Evolutionary conservation across 2,888 invertebrate genomes (phyloP).

Genomic region (Phengaris alcon): DNA sequence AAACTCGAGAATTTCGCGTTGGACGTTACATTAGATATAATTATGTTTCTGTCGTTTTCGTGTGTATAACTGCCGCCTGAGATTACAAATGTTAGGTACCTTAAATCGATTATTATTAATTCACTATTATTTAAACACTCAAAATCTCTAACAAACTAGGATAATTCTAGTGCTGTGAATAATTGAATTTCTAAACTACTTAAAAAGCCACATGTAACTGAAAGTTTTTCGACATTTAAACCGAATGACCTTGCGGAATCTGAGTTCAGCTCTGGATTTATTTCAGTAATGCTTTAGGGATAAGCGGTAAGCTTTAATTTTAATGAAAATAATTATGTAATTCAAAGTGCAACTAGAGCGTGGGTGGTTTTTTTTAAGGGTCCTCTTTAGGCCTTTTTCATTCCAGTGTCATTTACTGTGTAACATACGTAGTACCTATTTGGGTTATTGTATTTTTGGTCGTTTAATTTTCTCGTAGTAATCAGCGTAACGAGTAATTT

Average conservation of each 20-base stretch:
- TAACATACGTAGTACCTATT: neutral
- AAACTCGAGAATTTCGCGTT: too few species aligned
- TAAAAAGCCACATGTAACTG: constrained; percentile 14
- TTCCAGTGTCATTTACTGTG: too few species aligned
- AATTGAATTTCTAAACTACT: constrained; percentile 16
- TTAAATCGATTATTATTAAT: neutral
- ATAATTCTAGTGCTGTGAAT: constrained; percentile 8
- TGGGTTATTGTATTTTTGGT: neutral
- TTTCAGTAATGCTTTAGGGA: neutral
- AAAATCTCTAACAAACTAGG: neutral
- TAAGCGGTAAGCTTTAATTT: neutral
- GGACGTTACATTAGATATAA: too few species aligned
- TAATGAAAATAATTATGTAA: neutral
- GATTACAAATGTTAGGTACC: too few species aligned
- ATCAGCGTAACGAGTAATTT: too few species aligned
- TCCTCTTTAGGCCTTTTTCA: too few species aligned
- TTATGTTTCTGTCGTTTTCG: too few species aligned
- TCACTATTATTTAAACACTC: too few species aligned
- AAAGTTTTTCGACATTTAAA: constrained; percentile 2
- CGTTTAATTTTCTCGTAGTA: too few species aligned
- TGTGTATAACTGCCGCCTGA: too few species aligned
- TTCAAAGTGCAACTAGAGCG: neutral
- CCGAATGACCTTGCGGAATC: constrained; percentile 5
- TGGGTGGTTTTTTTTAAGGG: too few species aligned
- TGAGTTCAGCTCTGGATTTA: neutral